Base-by-base conservation (phyloP, 2,888 invertebrate genomes). In the Sinohyriopsis cumingii region DNA sequence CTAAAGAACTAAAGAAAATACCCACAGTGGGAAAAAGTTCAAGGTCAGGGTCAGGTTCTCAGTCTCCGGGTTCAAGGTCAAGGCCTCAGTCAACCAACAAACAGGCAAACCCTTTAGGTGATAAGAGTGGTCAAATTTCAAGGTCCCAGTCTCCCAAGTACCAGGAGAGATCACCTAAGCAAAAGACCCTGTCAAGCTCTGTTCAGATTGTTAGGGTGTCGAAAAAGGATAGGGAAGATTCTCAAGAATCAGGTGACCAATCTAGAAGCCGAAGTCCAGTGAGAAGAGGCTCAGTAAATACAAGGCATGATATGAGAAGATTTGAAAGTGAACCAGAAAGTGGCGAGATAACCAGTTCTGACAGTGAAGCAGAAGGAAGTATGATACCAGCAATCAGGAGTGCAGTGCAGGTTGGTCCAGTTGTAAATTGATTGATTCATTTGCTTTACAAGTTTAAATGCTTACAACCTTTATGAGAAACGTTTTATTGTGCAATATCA, bases 321-420 rank as follows among this genome's bases (percentile, higher is more conserved):
- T 82, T 80, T 69, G 78, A 80, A 60, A 79, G 79, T 73, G 79
- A 81, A 55, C 78, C 80, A 59, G 80, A 82, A 59, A 80, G 80
- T 61, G 82, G 82, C 3, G 82, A 82, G 65, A 71, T 78, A 15
- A 80, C 82, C 28, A 77, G 79, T 45, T 75, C 73, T 63, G 81
- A 79, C 5, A 75, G 77, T 55, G 79, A 78, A 53, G 53, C 63
- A 56, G 71, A 60, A 19, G 45, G 61, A 55, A 59, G 57, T 45
- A 45, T 15, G 45, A 45, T 45, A 15, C 45, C 45, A 45, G 45
- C 45, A 45, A 45, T 45, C 15, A 45, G 45, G 15, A 45, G 45
- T 45, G 45, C 45, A 12, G 45, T 45, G 45, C 45, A 45, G 45
- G 45, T 45, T 45, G 2, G 45, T 45, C 45, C 15, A 15, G 3